phyloP scores from a whole-genome alignment of 2,888 invertebrate genomes.

The Spilosoma lubricipeda region DNA sequence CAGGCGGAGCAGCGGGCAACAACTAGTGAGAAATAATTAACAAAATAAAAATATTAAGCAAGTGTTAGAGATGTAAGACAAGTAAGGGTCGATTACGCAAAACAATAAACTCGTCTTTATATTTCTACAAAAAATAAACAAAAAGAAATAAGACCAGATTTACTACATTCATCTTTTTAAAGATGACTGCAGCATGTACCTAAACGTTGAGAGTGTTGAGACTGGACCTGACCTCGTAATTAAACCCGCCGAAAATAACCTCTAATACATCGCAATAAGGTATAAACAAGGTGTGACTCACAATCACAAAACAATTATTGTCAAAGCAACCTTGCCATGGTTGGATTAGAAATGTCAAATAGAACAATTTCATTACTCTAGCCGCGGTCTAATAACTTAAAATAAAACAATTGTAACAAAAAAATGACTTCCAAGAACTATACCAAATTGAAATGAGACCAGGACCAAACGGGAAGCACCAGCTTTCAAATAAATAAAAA shows the following conservation, averaged over 20 bases:
- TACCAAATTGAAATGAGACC: too few relatives aligned
- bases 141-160: neutral
- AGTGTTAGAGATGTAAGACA: neutral
- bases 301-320: constrained; percentile 37
- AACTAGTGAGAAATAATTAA: too few relatives aligned
- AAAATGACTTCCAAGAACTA: too few relatives aligned
- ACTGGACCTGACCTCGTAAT: constrained; percentile 32
- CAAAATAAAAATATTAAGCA: neutral
- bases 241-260: constrained; percentile 18
- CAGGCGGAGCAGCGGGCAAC: too few relatives aligned
- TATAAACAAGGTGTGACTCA: constrained; percentile 25
- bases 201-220: constrained; percentile 32
- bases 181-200: constrained; percentile 21
- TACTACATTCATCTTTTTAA: neutral
- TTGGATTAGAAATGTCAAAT: constrained; percentile 6
- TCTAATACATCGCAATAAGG: constrained; percentile 30
- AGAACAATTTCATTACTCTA: neutral
- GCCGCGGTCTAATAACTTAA: neutral
- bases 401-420: too few relatives aligned
- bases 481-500: too few relatives aligned
- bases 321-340: constrained; percentile 44
- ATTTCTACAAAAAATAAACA: neutral
- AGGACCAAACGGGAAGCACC: too few relatives aligned
- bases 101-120: neutral
- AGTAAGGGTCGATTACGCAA: neutral